Evolutionary conservation across 1,140 invertebrate species (phyloP), one percentile per base, ranked within the genome.

Genomic region (Ostrea denselamellosa): DNA sequence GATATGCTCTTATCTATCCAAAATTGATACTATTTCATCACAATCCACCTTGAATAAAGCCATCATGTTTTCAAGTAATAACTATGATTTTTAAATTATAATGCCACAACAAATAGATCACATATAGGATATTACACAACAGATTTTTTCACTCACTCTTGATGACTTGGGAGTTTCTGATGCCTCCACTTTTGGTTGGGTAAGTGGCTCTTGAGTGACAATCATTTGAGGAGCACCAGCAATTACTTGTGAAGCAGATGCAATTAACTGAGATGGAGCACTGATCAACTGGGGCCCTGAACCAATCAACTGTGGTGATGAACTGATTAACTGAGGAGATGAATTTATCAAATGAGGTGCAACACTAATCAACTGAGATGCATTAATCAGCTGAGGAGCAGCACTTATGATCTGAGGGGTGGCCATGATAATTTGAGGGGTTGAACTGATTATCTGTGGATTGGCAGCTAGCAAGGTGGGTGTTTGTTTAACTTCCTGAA

Each of bases 111-210:
- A 12, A 12, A 58, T 58, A 12, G 19, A 58, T 12, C 12, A 12
- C 56, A 53, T 17, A 84, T 19, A 14, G 28, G 51, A 54, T 44
- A 25, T 53, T 44, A 12, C 8, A 22, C 19, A 44, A 0, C 0
- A 62, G 81, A 58, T 65, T 81, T 89, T 22, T 22, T 84, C 4
- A 85, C 52, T 85, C 56, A 85, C 62, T n/a, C 62, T 77, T 28
- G 85, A 54, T 25, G 68, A 81, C 53, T 51, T 71, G 10, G 85
- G 51, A 14, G 71, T 86, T 10, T 77, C 85, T 86, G 68, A 25
- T 3, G n/a, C 0, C 51, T 83, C 82, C n/a, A 54, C 3, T 53
- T 52, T 53, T 54, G 85, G 19, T 12, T 77, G 85, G 71, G 81
- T 17, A 5, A 77, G 22, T 77, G 77, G 51, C 14, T 71, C 65